phyloP scores from a whole-genome alignment of 2,797 vertebrate genomes.

The Phoxinus dragarum region DNA sequence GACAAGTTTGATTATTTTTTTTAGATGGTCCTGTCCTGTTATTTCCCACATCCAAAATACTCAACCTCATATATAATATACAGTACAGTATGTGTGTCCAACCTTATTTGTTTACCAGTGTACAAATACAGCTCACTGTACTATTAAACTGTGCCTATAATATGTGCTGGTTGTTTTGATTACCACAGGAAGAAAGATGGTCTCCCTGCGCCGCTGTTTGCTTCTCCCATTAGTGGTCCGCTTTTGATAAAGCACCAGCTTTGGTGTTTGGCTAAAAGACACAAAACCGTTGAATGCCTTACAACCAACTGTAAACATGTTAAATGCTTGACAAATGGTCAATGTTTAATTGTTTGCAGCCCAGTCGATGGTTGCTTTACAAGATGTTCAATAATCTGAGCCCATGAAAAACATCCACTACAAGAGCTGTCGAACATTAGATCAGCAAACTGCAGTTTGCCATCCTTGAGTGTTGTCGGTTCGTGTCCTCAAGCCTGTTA shows the following conservation, averaged over 20 bases:
- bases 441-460: neutral
- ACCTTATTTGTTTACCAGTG: neutral
- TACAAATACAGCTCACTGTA: neutral
- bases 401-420: constrained; percentile 9
- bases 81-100: neutral
- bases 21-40: neutral
- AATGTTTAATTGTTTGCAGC: constrained; percentile 8
- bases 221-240: neutral
- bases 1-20: neutral
- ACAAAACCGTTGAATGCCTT: constrained; percentile 11
- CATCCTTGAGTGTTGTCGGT: neutral
- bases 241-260: constrained; percentile 15
- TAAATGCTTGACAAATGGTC: constrained; percentile 12
- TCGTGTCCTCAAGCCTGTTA: neutral
- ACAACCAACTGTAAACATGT: constrained; percentile 23
- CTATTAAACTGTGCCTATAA: neutral
- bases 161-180: constrained; percentile 1
- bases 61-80: neutral
- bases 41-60: constrained; percentile 7
- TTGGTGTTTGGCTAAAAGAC: neutral
- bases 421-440: neutral
- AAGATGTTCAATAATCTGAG: constrained; percentile 10
- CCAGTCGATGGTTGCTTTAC: constrained; percentile 5
- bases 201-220: neutral
- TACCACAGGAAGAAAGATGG: constrained; percentile 20